A percentile compares a stretch with the other conserved stretches of the same genome.
These are phyloP conservation scores for Thelaira solivaga DNA, from an alignment of 2,888 invertebrate species.

Conservation along the genomic window DNA sequence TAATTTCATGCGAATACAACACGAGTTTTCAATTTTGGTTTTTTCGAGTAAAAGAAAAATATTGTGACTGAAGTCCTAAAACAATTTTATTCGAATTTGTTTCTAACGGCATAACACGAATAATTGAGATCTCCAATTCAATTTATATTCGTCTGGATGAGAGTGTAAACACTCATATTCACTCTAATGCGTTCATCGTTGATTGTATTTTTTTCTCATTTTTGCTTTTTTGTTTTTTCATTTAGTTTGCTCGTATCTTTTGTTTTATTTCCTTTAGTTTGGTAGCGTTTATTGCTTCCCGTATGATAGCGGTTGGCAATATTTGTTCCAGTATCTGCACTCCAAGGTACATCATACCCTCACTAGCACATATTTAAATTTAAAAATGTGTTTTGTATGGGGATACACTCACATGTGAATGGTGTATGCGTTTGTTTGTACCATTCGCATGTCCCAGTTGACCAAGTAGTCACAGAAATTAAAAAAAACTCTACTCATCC, in stretches of 20 bases:
- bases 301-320: conserved; percentile 48
- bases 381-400: conserved; percentile 13
- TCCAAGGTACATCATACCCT: conserved; percentile 3
- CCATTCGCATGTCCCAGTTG: too few species aligned
- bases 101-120: background rate
- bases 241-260: conserved; percentile 38
- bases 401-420: background rate
- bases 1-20: too few species aligned
- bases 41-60: too few species aligned
- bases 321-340: conserved; percentile 38
- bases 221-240: background rate
- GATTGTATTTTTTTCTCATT: conserved; percentile 2
- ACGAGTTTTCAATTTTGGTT: too few species aligned
- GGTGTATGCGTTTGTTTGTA: background rate
- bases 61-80: too few species aligned
- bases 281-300: conserved; percentile 59
- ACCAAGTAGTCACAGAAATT: too few species aligned
- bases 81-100: background rate
- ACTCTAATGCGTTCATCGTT: conserved; percentile 8
- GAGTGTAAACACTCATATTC: background rate
- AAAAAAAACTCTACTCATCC: too few species aligned
- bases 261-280: conserved; percentile 54
- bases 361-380: background rate
- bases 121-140: background rate
- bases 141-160: background rate